Evolutionary conservation across 2,888 invertebrate genomes (phyloP).

Genomic region (Strigamia crassipes): DNA sequence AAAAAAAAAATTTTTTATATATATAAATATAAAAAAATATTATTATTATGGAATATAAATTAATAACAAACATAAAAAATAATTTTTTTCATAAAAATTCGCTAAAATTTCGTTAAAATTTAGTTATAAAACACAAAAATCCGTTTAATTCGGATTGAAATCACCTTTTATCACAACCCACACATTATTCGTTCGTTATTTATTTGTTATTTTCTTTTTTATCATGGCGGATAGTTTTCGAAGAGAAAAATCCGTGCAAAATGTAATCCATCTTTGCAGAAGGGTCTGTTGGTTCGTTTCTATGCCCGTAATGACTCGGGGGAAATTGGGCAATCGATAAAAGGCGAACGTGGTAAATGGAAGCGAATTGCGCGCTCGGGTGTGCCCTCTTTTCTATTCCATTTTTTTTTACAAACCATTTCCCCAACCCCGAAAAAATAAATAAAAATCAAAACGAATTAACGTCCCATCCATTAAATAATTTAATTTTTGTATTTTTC

Average conservation of each 20-base stretch:
- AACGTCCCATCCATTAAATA: no score
- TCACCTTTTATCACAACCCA: no score
- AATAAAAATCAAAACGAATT: background rate
- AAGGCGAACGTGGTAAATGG: background rate
- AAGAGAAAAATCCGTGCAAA: slow-evolving; percentile 4
- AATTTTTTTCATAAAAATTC: no score
- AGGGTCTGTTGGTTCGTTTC: background rate
- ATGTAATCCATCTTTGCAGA: slow-evolving; percentile 3
- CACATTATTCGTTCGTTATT: background rate
- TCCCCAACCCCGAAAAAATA: no score
- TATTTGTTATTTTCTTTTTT: background rate
- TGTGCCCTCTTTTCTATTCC: background rate
- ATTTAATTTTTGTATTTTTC: background rate
- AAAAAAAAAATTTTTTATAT: no score
- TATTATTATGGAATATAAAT: no score
- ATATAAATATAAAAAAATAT: no score
- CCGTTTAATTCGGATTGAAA: no score
- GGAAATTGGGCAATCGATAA: slow-evolving; percentile 27
- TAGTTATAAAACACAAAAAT: no score
- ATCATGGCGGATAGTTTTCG: background rate
- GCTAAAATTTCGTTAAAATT: no score
- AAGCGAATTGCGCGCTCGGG: slow-evolving; percentile 10
- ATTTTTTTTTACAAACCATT: background rate
- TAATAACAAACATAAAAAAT: no score
- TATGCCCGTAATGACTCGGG: slow-evolving; percentile 21